Base-by-base conservation (phyloP, 2,888 invertebrate genomes). In the Torymus tubicola region DNA sequence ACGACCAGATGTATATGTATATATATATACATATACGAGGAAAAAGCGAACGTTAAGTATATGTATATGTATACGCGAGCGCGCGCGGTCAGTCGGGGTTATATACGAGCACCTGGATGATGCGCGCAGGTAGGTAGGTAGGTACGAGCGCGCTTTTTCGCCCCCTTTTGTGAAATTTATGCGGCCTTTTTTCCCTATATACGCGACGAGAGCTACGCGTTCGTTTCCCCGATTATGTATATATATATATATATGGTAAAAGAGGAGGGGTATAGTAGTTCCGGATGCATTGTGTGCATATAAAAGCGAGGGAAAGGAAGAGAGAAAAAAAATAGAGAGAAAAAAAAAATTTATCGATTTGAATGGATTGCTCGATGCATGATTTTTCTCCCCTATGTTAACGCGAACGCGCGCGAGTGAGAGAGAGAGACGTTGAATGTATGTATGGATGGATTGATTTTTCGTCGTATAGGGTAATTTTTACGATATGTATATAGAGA, bases 331-430 rank as follows among this genome's bases (percentile, higher is more conserved):
- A 8, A 31, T n/a, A n/a, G 57, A n/a, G 55, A 18, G 75, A 61
- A 74, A 71, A 61, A 80, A 80, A 74, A 79, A 81, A 77, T 78
- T 71, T 79, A 79, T 76, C 72, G 69, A 82, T 65, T 74, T 57
- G 52, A 64, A 53, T 63, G 81, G 78, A 70, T 68, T 53, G 72
- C 55, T 42, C 5, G 42, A 42, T 42, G 42, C 42, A 8, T 21
- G 31, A 2, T 31, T 8, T 42, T 42, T 42, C 10, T 42, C 42
- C 42, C 42, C 42, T 8, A 8, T 42, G 8, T 42, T 31, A 31
- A 5, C 31, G 31, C 31, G 31, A 3, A 4, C 3, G 3, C 31
- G 42, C 31, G 31, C 31, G 31, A 31, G 31, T 31, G 3, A 3
- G 31, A 31, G n/a, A 21, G 21, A 21, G 21, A 21, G 21, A 21